Conservation (phyloP, 1,140 invertebrate genomes). For the Helicorthomorpha holstii region DNA sequence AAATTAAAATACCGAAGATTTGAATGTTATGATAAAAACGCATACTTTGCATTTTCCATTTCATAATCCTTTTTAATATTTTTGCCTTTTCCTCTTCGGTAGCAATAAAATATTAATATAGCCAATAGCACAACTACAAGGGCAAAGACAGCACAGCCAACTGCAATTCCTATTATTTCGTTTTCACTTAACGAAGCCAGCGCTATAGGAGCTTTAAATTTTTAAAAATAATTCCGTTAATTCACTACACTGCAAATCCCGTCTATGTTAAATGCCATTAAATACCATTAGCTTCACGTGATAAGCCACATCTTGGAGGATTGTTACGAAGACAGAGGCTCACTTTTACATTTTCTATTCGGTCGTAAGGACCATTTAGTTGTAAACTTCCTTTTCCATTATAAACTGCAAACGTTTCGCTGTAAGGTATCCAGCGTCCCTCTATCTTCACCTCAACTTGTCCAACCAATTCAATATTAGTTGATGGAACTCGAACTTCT, state of each 20-base stretch:
- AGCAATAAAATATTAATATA: slow-evolving; percentile 70
- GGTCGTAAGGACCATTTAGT: background rate
- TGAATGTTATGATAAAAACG: slow-evolving; percentile 11
- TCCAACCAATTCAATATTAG: slow-evolving; percentile 43
- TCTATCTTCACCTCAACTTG: slow-evolving; percentile 15
- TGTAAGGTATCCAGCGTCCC: background rate
- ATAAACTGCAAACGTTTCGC: background rate
- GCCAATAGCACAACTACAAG: slow-evolving; percentile 51
- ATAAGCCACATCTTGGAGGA: slow-evolving; percentile 3
- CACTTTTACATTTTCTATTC: slow-evolving; percentile 14
- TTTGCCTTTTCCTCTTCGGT: slow-evolving; percentile 55
- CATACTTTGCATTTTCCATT: slow-evolving; percentile 55
- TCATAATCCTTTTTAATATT: slow-evolving; percentile 65
- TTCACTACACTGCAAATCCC: background rate
- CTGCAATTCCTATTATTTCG: slow-evolving; percentile 58
- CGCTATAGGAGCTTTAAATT: background rate
- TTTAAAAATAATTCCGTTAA: background rate
- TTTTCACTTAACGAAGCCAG: background rate
- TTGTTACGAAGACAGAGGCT: slow-evolving; percentile 14
- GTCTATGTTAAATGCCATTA: no score
- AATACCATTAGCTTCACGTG: background rate
- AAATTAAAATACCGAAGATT: background rate
- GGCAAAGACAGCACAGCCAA: slow-evolving; percentile 60
- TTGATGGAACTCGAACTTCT: slow-evolving; percentile 48
- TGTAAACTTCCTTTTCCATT: background rate